Evolutionary conservation across 2,113 vertebrate genomes (phyloP), one percentile per base, ranked within the genome.

Genomic region (Carlito syrichta): DNA sequence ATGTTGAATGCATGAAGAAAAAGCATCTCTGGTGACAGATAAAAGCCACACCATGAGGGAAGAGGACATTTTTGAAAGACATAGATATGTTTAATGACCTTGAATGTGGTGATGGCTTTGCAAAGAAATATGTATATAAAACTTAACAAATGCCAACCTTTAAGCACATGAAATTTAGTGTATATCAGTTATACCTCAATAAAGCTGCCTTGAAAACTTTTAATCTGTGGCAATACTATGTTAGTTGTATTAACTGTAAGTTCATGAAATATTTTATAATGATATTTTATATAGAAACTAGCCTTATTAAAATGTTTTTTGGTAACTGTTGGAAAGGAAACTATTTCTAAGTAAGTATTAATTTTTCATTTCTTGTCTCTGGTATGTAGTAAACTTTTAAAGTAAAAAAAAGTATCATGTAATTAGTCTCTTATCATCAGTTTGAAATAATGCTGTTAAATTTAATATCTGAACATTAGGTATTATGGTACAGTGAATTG

Each of bases 331-430:
- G 27, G 11, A 45, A 69, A 52, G n/a, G 20, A 68, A 89, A 54
- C 7, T 4, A 86, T 23, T 77, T 66, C 19, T 30, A 78, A 78
- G 83, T 94, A 89, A 68, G 16, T 62, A 38, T 63, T 87, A 45
- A 54, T 84, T 91, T 94, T 90, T 68, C 7, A 95, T 30, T 50
- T 94, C n/a, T 58, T 89, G 74, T 43, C 23, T 93, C 68, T 92
- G 5, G 17, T 35, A 77, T n/a, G 60, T 14, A 94, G 32, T 56
- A 92, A 60, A 84, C 10, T 48, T 71, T 82, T 86, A 40, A 95
- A 79, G 25, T 73, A 68, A 91, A 96, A 93, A 73, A 89, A 96
- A 91, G 91, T 86, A 40, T 5, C 32, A 85, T 89, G 94, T 76
- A 88, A 63, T 69, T 19, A 50, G 3, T 54, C 48, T 56, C 62